A percentile compares a stretch with the other conserved stretches of the same genome.
Conservation (phyloP, 1,140 invertebrate species). For the Trichomalopsis sarcophagae region DNA sequence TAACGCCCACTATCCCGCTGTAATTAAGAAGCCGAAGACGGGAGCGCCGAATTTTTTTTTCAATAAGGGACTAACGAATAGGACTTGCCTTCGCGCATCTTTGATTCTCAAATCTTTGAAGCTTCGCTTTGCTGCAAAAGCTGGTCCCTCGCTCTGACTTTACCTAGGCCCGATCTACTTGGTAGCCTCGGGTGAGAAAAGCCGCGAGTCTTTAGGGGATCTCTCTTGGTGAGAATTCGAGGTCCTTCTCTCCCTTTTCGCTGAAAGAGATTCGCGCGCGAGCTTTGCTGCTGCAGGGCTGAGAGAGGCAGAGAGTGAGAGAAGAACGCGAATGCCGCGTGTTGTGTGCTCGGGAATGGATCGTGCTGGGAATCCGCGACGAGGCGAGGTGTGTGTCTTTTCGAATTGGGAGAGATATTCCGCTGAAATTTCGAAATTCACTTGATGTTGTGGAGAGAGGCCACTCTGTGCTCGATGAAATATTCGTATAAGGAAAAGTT, state of each 20-base stretch:
- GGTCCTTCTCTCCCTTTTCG: background rate
- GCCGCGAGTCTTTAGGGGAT: constrained; percentile 28
- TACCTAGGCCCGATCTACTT: constrained; percentile 11
- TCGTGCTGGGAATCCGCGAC: background rate
- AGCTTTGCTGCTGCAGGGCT: background rate
- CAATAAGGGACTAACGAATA: background rate
- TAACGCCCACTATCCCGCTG: background rate
- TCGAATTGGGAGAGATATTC: background rate
- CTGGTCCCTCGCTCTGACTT: background rate
- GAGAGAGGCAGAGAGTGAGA: background rate
- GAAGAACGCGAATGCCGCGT: background rate
- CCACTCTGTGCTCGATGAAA: background rate
- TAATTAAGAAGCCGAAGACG: background rate
- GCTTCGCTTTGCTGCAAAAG: background rate
- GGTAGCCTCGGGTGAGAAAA: constrained; percentile 1
- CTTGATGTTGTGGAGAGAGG: background rate
- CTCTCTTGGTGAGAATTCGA: background rate
- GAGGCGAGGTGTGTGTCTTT: background rate
- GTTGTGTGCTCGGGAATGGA: background rate
- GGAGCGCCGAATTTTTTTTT: background rate
- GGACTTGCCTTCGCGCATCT: constrained; percentile 18
- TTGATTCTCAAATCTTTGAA: background rate
- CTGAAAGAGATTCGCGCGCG: background rate
- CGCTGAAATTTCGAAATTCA: background rate
- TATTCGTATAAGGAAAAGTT: background rate